Conservation (phyloP, 1,140 invertebrate species). For the Platyscapa corneri region DNA sequence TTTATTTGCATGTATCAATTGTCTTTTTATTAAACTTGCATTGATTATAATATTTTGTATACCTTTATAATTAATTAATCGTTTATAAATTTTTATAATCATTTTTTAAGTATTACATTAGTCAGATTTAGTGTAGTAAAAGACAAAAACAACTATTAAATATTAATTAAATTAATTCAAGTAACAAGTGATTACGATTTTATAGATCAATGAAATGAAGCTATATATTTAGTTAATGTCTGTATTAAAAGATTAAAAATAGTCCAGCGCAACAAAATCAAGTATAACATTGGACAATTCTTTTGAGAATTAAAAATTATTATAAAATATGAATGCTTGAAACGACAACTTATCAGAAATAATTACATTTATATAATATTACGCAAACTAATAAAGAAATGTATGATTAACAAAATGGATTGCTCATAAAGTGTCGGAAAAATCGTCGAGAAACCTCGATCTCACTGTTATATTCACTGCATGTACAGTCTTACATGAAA, state of each 20-base stretch:
- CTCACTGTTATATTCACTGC: neutral
- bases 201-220: no score
- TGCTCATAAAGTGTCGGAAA: slow-evolving; percentile 15
- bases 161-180: no score
- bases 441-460: neutral
- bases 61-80: no score
- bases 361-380: neutral
- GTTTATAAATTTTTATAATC: no score
- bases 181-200: no score
- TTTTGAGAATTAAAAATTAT: neutral
- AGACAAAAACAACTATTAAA: no score
- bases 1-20: no score
- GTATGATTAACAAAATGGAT: neutral
- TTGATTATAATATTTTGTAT: no score
- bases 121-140: no score
- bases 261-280: neutral
- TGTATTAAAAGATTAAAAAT: neutral
- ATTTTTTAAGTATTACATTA: no score
- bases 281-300: neutral
- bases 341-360: no score
- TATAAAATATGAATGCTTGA: neutral
- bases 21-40: no score
- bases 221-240: neutral
- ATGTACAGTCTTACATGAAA: neutral
- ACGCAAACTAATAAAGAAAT: neutral